Evolutionary conservation across 2,888 invertebrate genomes (phyloP), one percentile per base, ranked within the genome.

Genomic region (Chrysolina haemoptera): DNA sequence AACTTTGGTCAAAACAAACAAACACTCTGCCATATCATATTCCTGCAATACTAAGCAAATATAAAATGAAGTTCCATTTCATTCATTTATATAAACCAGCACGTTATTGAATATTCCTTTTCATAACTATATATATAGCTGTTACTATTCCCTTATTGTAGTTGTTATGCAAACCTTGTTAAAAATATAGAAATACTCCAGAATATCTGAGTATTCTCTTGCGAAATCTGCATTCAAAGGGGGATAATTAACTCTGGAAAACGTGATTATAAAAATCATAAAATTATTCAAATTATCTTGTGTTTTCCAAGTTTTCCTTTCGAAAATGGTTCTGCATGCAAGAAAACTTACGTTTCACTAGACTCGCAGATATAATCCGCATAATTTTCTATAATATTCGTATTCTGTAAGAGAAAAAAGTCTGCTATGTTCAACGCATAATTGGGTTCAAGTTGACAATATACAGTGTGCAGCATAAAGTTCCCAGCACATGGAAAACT

Each of bases 231-330:
- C 70, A 71, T 74, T 74, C 48, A 35, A 67, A 71, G 70, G 65
- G 63, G 62, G 73, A 70, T 70, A 73, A 73, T 70, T 62, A 70
- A 55, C 73, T 73, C 50, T n/a, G 50, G 43, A 40, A 70, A 73
- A 73, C 62, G 50, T 73, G 55, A 71, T 71, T 74, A 74, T 55
- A 65, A 64, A 64, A 74, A 70, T 71, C 59, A 68, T 74, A 67
- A 46, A 74, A 71, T 74, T 71, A 71, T 68, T 74, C 68, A 59
- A 71, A 68, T 71, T 62, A 43, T 46, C 4, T 43, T 20, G 46
- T 20, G 43, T 64, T 20, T 9, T 14, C 10, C 20, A 46, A 18
- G 11, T 53, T 20, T 20, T n/a, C 20, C 35, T n/a, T 20, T 3
- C 20, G 53, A 11, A 20, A 18, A 11, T 53, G 16, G 9, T n/a